Evolutionary conservation across 2,797 vertebrate genomes (phyloP).

Genomic region (Numenius phaeopus): DNA sequence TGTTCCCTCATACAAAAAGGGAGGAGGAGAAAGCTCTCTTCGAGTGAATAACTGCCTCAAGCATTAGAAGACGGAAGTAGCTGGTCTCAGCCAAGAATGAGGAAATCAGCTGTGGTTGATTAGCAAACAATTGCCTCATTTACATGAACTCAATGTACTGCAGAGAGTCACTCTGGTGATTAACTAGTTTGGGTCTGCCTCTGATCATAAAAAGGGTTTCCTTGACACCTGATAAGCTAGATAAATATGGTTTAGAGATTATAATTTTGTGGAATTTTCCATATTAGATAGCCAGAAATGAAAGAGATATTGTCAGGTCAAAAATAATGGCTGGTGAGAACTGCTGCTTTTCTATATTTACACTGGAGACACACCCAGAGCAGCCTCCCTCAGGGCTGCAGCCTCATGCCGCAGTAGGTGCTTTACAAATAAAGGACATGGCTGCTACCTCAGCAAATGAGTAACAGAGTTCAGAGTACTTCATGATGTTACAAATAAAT

Average conservation of each 20-base stretch:
- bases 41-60: neutral
- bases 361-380: neutral
- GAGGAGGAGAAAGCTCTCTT: neutral
- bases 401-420: neutral
- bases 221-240: neutral
- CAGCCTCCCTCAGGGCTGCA: neutral
- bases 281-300: neutral
- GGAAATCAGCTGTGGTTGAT: neutral
- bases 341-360: neutral
- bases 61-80: neutral
- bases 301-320: neutral
- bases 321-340: neutral
- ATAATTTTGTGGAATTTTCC: neutral
- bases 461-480: neutral
- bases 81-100: neutral
- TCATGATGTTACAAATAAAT: neutral
- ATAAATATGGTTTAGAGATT: neutral
- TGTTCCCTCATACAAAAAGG: neutral
- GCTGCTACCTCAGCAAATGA: neutral
- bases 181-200: neutral
- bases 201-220: neutral
- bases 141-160: neutral
- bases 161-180: neutral
- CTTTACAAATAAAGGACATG: neutral
- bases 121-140: slow-evolving; percentile 3